phyloP scores from a whole-genome alignment of 2,888 invertebrate species.

The Synanthedon myopaeformis region DNA sequence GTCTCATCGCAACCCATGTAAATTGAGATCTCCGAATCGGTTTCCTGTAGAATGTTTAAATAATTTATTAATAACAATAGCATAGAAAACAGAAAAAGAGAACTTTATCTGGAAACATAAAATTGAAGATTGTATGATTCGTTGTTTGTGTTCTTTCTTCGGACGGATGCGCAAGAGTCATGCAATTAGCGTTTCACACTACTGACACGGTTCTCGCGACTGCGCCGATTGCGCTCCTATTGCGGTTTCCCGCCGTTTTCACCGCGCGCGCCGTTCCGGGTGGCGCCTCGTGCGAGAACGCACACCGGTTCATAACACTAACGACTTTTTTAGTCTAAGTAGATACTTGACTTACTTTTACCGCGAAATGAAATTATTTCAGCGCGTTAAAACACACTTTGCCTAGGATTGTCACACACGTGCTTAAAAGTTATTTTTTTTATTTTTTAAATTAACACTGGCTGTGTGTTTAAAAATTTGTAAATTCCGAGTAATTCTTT shows the following conservation, averaged over 20 bases:
- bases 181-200: conserved; percentile 67
- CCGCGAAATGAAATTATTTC: background rate
- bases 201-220: conserved; percentile 68
- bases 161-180: conserved; percentile 34
- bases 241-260: conserved; percentile 69
- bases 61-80: conserved; percentile 69
- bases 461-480: too few relatives aligned
- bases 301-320: conserved; percentile 46
- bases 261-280: conserved; percentile 64
- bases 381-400: too few relatives aligned
- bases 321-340: conserved; percentile 41
- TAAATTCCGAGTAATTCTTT: too few relatives aligned
- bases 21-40: conserved; percentile 68
- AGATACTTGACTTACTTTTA: conserved; percentile 28
- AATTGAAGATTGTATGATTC: conserved; percentile 25
- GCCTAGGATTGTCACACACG: too few relatives aligned
- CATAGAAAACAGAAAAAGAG: conserved; percentile 52
- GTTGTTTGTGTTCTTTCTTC: conserved; percentile 39
- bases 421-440: too few relatives aligned
- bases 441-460: too few relatives aligned
- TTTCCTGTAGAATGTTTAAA: conserved; percentile 68
- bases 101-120: conserved; percentile 55
- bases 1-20: conserved; percentile 49
- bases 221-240: conserved; percentile 35
- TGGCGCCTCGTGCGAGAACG: conserved; percentile 46